A percentile compares a stretch with the other conserved stretches of the same genome.
Conservation (phyloP, 2,113 vertebrate species). For the Menidia beryllina region DNA sequence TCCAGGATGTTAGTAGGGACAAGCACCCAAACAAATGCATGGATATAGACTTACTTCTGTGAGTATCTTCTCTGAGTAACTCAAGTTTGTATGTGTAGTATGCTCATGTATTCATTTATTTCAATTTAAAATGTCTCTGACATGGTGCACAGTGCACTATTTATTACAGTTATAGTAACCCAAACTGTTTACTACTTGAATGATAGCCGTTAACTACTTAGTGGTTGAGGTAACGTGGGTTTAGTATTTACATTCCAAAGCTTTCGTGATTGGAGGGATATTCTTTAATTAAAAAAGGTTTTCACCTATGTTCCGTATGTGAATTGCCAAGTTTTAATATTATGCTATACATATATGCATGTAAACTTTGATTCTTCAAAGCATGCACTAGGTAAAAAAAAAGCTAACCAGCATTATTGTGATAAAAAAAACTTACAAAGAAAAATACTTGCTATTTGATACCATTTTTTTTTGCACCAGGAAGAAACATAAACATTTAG, state of each 20-base stretch:
- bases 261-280: too few species aligned
- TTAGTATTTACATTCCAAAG: not conserved
- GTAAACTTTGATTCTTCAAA: not conserved
- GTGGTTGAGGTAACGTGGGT: not conserved
- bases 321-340: not conserved
- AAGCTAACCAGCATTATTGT: too few species aligned
- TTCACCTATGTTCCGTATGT: not conserved
- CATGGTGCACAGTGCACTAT: not conserved
- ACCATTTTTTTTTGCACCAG: too few species aligned
- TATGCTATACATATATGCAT: not conserved
- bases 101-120: too few species aligned
- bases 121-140: not conserved
- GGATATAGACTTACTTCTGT: slow-evolving; percentile 78
- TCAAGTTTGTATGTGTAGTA: not conserved
- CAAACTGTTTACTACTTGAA: not conserved
- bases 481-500: too few species aligned
- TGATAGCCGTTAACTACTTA: not conserved
- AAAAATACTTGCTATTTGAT: too few species aligned
- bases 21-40: slow-evolving; percentile 72
- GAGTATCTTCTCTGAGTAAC: slow-evolving; percentile 59
- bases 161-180: not conserved
- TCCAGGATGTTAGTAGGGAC: slow-evolving; percentile 68
- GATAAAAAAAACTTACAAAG: too few species aligned
- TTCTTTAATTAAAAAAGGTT: too few species aligned
- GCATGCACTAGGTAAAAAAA: not conserved